These are phyloP conservation scores for Sinodicranocentrus sp. DNA, from an alignment of 2,888 invertebrate genomes.

Conservation along the genomic window DNA sequence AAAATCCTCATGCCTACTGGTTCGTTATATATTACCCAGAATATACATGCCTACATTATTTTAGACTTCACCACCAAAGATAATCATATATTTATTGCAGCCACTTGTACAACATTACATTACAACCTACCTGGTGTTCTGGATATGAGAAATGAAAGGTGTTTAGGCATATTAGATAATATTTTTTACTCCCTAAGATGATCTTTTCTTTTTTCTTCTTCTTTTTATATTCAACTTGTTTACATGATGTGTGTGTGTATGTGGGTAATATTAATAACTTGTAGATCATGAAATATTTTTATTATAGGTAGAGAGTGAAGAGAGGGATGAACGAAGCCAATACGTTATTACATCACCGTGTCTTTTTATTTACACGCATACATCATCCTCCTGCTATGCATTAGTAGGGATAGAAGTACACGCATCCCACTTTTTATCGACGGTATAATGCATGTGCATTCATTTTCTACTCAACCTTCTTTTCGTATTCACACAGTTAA, in stretches of 20 bases:
- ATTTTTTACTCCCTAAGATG: neutral
- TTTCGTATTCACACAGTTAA: too few species aligned
- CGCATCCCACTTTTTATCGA: neutral
- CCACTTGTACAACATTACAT: too few species aligned
- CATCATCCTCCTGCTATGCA: neutral
- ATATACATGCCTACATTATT: too few species aligned
- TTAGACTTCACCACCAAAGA: too few species aligned
- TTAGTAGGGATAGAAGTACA: too few species aligned
- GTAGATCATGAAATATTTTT: conserved; percentile 33
- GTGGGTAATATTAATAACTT: conserved; percentile 57
- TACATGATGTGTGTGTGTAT: conserved; percentile 43
- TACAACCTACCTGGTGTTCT: conserved; percentile 10
- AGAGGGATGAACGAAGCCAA: neutral
- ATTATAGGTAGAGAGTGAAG: conserved; percentile 13
- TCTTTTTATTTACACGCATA: conserved; percentile 30
- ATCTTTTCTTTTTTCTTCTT: neutral
- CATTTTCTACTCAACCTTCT: too few species aligned
- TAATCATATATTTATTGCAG: too few species aligned
- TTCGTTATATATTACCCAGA: too few species aligned
- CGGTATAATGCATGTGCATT: neutral
- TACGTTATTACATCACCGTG: conserved; percentile 33
- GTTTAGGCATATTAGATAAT: conserved; percentile 1
- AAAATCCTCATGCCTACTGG: neutral
- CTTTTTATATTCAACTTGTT: conserved; percentile 26
- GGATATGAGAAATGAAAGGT: conserved; percentile 1